A percentile compares a stretch with the other conserved stretches of the same genome.
These are phyloP conservation scores for Ceramica pisi DNA, from an alignment of 2,888 invertebrate genomes.

Conservation along the genomic window DNA sequence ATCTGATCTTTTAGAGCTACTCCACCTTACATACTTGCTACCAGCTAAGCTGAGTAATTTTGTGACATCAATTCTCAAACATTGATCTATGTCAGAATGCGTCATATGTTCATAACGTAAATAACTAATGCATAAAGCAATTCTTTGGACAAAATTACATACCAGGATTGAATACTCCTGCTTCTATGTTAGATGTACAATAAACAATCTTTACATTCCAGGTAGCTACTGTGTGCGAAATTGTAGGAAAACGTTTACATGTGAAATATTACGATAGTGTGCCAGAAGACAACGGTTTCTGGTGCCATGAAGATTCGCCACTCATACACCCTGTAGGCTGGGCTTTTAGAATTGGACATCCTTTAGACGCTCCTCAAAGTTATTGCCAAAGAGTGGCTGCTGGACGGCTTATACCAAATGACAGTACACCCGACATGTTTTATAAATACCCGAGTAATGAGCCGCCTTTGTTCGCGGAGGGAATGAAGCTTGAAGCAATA, in stretches of 20 bases:
- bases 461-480: slow-evolving; percentile 93
- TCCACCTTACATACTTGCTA: too few species aligned
- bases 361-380: slow-evolving; percentile 95
- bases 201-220: slow-evolving; percentile 64
- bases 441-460: slow-evolving; percentile 91
- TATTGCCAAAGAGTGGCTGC: slow-evolving; percentile 94
- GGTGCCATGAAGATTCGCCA: slow-evolving; percentile 99
- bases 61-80: too few species aligned
- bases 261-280: slow-evolving; percentile 97
- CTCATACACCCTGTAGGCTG: slow-evolving; percentile 99
- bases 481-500: slow-evolving; percentile 99
- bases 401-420: slow-evolving; percentile 93
- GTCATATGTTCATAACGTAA: too few species aligned
- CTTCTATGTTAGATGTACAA: not conserved
- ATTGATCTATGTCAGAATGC: too few species aligned
- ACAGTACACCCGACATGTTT: slow-evolving; percentile 95
- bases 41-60: too few species aligned
- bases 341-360: slow-evolving; percentile 97
- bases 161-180: not conserved
- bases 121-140: not conserved
- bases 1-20: too few species aligned
- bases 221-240: slow-evolving; percentile 97
- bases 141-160: not conserved
- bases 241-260: slow-evolving; percentile 97
- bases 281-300: slow-evolving; percentile 96